A percentile compares a stretch with the other conserved stretches of the same genome.
phyloP scores from a whole-genome alignment of 1,140 invertebrate genomes.

The Drosophila cardini region DNA sequence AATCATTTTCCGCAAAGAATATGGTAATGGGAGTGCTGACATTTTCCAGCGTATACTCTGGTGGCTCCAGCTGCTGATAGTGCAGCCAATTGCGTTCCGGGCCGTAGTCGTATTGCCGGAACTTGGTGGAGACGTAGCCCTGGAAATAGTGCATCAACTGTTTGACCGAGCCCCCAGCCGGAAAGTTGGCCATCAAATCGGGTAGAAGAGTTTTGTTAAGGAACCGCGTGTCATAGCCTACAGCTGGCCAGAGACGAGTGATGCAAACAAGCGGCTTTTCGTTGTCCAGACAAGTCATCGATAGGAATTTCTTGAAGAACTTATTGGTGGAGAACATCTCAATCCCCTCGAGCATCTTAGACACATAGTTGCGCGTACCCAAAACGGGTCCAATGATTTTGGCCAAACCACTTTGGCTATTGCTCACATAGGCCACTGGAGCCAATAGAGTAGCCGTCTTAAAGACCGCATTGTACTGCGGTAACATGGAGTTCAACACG shows the following conservation, averaged over 20 bases:
- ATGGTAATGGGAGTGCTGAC: slow-evolving; percentile 88
- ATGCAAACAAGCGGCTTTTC: slow-evolving; percentile 85
- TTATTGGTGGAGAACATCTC: slow-evolving; percentile 86
- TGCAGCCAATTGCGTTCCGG: slow-evolving; percentile 84
- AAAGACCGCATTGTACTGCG: slow-evolving; percentile 88
- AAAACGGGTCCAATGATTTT: slow-evolving; percentile 75
- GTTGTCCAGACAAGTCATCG: slow-evolving; percentile 85
- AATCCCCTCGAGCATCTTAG: slow-evolving; percentile 85
- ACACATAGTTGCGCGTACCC: slow-evolving; percentile 81
- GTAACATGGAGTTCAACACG: slow-evolving; percentile 86
- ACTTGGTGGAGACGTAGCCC: slow-evolving; percentile 81
- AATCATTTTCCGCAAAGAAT: slow-evolving; percentile 88
- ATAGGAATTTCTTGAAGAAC: slow-evolving; percentile 85
- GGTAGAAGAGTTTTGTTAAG: slow-evolving; percentile 85
- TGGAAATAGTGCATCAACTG: slow-evolving; percentile 86
- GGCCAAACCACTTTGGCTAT: slow-evolving; percentile 84
- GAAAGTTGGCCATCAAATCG: slow-evolving; percentile 85
- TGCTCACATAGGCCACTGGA: slow-evolving; percentile 86
- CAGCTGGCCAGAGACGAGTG: slow-evolving; percentile 86
- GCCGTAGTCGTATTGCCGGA: slow-evolving; percentile 85
- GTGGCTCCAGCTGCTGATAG: slow-evolving; percentile 85
- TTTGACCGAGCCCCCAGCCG: slow-evolving; percentile 86
- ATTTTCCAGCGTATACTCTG: slow-evolving; percentile 87
- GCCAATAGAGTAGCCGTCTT: slow-evolving; percentile 86
- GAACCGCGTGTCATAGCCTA: slow-evolving; percentile 85